A percentile compares a stretch with the other conserved stretches of the same genome.
These are phyloP conservation scores for Lepidocyrtinus sp. DNA, from an alignment of 2,888 invertebrate species.

Conservation along the genomic window DNA sequence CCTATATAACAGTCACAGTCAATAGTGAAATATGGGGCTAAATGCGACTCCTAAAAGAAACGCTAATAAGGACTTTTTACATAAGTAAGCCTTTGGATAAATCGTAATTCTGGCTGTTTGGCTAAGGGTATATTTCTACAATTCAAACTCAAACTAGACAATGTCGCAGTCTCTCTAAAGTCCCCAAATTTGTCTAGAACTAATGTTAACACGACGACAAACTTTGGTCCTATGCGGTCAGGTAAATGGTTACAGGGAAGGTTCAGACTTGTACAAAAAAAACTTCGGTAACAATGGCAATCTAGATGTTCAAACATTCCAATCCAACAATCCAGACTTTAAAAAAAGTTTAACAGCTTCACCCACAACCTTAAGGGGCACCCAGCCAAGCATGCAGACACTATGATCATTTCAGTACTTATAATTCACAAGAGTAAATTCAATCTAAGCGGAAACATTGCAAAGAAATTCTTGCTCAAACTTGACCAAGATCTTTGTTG, in stretches of 20 bases:
- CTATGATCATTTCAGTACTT: neutral
- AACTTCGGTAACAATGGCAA: no score
- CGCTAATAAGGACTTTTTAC: neutral
- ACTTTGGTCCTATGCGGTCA: slow-evolving; percentile 2
- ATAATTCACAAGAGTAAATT: no score
- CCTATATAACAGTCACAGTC: slow-evolving; percentile 8
- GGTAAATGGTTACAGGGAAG: neutral
- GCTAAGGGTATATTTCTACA: no score
- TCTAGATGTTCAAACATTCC: neutral
- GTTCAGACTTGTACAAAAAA: no score
- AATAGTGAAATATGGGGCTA: slow-evolving; percentile 22
- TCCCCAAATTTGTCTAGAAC: neutral
- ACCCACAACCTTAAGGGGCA: neutral
- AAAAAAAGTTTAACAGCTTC: neutral
- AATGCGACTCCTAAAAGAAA: neutral
- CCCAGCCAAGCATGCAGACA: neutral
- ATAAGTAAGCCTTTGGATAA: no score
- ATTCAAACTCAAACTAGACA: no score
- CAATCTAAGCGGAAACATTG: no score
- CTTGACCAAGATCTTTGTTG: neutral
- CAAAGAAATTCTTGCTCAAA: no score
- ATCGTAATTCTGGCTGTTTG: no score
- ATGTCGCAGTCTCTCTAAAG: neutral
- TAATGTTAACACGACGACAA: neutral
- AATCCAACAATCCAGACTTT: neutral